Conservation (phyloP, 1,140 invertebrate genomes). For the Drosophila kohkoa region DNA sequence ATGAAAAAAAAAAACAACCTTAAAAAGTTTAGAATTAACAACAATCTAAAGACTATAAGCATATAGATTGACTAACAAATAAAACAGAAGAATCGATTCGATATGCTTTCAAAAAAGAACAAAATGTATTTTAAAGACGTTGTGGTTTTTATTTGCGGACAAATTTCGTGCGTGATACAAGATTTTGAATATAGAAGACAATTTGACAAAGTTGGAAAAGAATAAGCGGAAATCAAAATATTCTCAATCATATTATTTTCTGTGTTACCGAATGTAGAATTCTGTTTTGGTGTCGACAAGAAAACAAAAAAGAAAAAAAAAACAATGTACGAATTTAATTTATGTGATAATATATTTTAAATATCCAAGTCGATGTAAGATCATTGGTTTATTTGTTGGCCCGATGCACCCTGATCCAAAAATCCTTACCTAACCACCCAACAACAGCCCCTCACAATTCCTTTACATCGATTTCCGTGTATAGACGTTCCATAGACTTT, state of each 20-base stretch:
- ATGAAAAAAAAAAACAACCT: slow-evolving; percentile 33
- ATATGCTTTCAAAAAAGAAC: slow-evolving; percentile 63
- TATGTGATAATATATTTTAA: slow-evolving; percentile 20
- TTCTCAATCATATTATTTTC: slow-evolving; percentile 72
- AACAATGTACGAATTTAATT: slow-evolving; percentile 27
- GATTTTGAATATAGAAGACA: slow-evolving; percentile 33
- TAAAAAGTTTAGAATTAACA: slow-evolving; percentile 51
- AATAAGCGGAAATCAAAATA: slow-evolving; percentile 71
- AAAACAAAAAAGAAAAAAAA: slow-evolving; percentile 4
- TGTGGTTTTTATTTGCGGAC: slow-evolving; percentile 79
- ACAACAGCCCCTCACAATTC: neutral
- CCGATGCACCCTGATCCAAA: neutral
- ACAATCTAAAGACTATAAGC: slow-evolving; percentile 75
- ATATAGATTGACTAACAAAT: slow-evolving; percentile 72
- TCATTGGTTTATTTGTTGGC: slow-evolving; percentile 47
- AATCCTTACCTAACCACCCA: neutral
- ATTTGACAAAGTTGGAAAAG: slow-evolving; percentile 68
- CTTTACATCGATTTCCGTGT: slow-evolving; percentile 45
- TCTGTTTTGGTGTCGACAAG: slow-evolving; percentile 83
- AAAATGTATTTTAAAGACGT: slow-evolving; percentile 64
- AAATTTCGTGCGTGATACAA: slow-evolving; percentile 67
- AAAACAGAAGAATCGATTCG: slow-evolving; percentile 61
- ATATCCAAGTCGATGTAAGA: slow-evolving; percentile 31
- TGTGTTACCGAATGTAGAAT: slow-evolving; percentile 68
- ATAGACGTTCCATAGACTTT: slow-evolving; percentile 50